phyloP scores from a whole-genome alignment of 2,113 vertebrate species.

The Triplophysa siluroides region DNA sequence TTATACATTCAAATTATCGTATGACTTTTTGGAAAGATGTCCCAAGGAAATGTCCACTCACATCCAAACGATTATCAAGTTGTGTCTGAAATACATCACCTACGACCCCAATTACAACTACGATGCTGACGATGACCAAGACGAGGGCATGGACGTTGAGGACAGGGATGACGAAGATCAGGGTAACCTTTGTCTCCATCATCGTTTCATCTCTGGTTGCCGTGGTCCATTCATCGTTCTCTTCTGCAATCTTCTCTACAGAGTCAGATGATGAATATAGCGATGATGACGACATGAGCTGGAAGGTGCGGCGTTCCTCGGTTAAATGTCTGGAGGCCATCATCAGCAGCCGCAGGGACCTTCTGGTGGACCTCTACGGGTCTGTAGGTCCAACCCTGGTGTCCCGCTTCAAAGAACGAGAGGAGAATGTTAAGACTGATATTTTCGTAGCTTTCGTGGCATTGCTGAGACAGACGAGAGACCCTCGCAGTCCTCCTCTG shows the following conservation, averaged over 20 bases:
- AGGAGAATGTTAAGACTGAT: slow-evolving; percentile 91
- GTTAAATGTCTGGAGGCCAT: slow-evolving; percentile 89
- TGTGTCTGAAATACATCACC: slow-evolving; percentile 89
- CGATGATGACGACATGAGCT: slow-evolving; percentile 91
- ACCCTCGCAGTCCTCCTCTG: slow-evolving; percentile 61
- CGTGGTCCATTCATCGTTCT: no score
- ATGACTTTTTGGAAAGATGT: slow-evolving; percentile 71
- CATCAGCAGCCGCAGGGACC: slow-evolving; percentile 79
- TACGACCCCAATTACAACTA: slow-evolving; percentile 96
- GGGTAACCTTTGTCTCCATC: slow-evolving; percentile 26
- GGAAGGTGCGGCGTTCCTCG: slow-evolving; percentile 91
- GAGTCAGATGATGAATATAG: slow-evolving; percentile 92
- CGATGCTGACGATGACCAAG: slow-evolving; percentile 80
- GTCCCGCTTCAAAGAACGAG: slow-evolving; percentile 87
- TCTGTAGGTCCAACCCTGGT: slow-evolving; percentile 82
- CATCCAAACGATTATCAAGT: slow-evolving; percentile 78
- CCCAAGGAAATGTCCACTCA: slow-evolving; percentile 91
- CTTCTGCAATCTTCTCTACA: slow-evolving; percentile 55
- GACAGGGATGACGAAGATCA: slow-evolving; percentile 85
- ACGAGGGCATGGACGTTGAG: slow-evolving; percentile 85
- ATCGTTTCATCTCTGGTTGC: background rate
- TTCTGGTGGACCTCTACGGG: slow-evolving; percentile 83
- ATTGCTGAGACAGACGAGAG: slow-evolving; percentile 83
- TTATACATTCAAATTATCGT: no score
- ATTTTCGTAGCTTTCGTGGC: slow-evolving; percentile 84